Base-by-base conservation (phyloP, 2,888 invertebrate genomes). In the Lordiphosa andalusiaca region DNA sequence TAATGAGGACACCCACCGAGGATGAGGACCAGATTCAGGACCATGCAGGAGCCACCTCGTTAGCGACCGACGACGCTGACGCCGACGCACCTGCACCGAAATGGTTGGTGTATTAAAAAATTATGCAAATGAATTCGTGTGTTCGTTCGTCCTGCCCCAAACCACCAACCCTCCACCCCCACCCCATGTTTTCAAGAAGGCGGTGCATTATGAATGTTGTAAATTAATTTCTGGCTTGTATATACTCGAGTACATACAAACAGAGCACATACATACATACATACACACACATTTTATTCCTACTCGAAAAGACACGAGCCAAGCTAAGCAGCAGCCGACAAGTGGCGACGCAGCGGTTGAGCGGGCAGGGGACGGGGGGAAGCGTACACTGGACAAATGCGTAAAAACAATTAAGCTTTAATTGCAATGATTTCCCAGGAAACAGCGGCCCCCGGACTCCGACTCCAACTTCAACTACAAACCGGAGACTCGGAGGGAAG, bases 101-200 rank as follows among this genome's bases (percentile, higher is more conserved):
- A 86, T 86, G 88, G 84, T 86, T 86, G 88, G 84, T 86, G 87
- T 85, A 88, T 88, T 88, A 87, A 88, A 73, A 88, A 88, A 89
- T 88, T 88, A 88, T 88, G 87, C 87, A 88, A 89, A 88, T 88
- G 87, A 87, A 87, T 86, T 85, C 85, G 80, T 63, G 71, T 59
- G 74, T 70, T 83, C 77, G 74, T 70, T 83, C 77, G 68, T 6
- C 25, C 25, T 6, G 6, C 61, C 71, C 76, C 81, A n/a, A 57
- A 73, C 71, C 77, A 70, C 46, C 57, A 62, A 69, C 9, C 9
- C 9, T 3, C 9, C 0, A 7, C 9, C 3, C 25, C 7, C 25
- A 3, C 3, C 30, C 30, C 6, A 16, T 9, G 9, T 30, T 3
- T 9, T 30, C 30, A 30, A 30, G 30, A 30, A 53, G 37, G 41